phyloP scores from a whole-genome alignment of 1,140 invertebrate genomes.

The Ganaspis sp. region DNA sequence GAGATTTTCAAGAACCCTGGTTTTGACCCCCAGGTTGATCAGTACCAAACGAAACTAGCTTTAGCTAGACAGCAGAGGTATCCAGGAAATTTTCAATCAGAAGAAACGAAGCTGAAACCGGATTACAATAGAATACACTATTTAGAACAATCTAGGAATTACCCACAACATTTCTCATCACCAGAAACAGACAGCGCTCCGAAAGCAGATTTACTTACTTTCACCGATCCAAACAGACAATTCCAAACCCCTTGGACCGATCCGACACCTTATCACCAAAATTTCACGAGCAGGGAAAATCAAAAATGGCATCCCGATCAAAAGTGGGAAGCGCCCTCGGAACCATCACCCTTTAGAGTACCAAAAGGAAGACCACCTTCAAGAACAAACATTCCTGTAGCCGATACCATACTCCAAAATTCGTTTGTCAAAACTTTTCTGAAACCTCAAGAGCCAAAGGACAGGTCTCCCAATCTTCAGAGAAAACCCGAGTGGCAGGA shows the following conservation, averaged over 20 bases:
- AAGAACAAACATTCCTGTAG: slow-evolving; percentile 66
- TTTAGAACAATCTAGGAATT: background rate
- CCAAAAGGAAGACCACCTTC: slow-evolving; percentile 82
- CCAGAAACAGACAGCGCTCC: background rate
- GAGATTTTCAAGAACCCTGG: background rate
- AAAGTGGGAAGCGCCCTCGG: slow-evolving; percentile 62
- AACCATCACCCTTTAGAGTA: slow-evolving; percentile 80
- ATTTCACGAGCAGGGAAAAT: slow-evolving; percentile 39
- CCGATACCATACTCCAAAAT: slow-evolving; percentile 62
- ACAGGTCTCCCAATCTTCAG: slow-evolving; percentile 42
- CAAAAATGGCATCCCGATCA: slow-evolving; percentile 54
- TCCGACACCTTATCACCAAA: slow-evolving; percentile 4
- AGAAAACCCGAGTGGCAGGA: slow-evolving; percentile 55
- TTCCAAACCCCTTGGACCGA: background rate
- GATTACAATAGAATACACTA: slow-evolving; percentile 31
- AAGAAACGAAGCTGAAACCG: slow-evolving; percentile 51
- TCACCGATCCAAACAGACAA: background rate
- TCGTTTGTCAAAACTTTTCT: slow-evolving; percentile 67
- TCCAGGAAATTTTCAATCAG: slow-evolving; percentile 37
- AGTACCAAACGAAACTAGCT: background rate
- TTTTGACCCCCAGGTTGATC: background rate
- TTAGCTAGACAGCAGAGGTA: slow-evolving; percentile 49
- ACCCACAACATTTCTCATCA: background rate
- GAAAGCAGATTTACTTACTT: background rate
- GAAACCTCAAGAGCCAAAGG: slow-evolving; percentile 71